Evolutionary conservation across 2,888 invertebrate genomes (phyloP), one percentile per base, ranked within the genome.

Genomic region (Megalurothrips usitatus): DNA sequence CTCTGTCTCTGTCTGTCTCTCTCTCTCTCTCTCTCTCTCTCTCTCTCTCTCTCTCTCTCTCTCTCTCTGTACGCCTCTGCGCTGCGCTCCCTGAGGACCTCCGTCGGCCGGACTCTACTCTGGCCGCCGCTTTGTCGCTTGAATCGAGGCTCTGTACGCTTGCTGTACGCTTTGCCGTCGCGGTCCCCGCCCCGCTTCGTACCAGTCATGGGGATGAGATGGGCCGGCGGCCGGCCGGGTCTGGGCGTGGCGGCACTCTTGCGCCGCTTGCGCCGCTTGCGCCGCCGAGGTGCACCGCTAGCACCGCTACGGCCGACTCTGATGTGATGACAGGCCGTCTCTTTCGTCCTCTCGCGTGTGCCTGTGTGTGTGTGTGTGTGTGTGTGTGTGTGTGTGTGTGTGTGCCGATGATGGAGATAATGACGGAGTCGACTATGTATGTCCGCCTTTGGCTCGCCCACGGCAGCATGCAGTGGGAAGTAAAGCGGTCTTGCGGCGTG

Each of bases 281-380:
- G 52, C 52, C 52, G 1, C 58, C 26, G 23, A 23, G 68, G 4
- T 26, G 8, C 26, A 12, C 68, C 26, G 68, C 23, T 75, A 26
- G 14, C 52, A 52, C 52, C 52, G n/a, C n/a, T 8, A 23, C 68
- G 68, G 68, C 68, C 26, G 9, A 43, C 3, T 43, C 68, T 26
- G 68, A 26, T 75, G 68, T 26, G 68, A 75, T 75, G 68, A 75
- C 68, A 75, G 23, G 23, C 68, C 26, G 68, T 23, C 68, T 75
- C 26, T 75, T 75, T 23, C 68, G n/a, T 75, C 26, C 23, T 75
- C 23, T 75, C 9, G 23, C 23, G n/a, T 26, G 23, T 26, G 10
- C n/a, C 26, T 23, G 68, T 26, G 23, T 75, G 23, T 75, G 68
- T 75, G 23, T 11, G 23, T 4, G 68, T 23, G 68, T 4, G 1